Percentiles rank a stretch among this genome's conserved stretches.
phyloP scores from a whole-genome alignment of 2,888 invertebrate species.

The Tanytarsus gracilentus region DNA sequence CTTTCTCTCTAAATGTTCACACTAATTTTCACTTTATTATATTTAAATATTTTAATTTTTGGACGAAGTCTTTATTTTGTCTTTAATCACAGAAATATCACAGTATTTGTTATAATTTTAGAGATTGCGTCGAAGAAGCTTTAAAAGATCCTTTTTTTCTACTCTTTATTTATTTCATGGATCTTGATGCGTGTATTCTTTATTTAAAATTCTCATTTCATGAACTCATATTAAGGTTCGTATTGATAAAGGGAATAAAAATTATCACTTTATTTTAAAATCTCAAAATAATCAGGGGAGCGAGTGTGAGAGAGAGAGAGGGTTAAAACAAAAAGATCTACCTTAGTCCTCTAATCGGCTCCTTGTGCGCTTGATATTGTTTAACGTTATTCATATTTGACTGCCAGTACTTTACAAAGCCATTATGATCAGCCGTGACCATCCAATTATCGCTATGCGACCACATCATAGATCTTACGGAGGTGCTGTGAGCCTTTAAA shows the following conservation, averaged over 20 bases:
- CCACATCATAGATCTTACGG: conserved; percentile 99
- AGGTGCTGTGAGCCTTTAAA: conserved; percentile 90
- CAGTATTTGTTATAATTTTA: too few relatives aligned
- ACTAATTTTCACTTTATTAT: conserved; percentile 7
- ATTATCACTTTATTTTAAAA: too few relatives aligned
- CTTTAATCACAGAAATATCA: too few relatives aligned
- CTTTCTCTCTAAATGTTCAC: conserved; percentile 11
- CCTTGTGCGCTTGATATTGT: conserved; percentile 99
- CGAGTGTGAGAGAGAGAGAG: neutral
- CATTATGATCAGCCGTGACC: conserved; percentile 97
- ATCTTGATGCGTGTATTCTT: too few relatives aligned
- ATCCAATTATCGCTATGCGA: conserved; percentile 99
- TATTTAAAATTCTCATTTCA: too few relatives aligned
- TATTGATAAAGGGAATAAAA: too few relatives aligned
- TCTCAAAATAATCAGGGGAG: neutral
- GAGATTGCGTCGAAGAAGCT: too few relatives aligned
- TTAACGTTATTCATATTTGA: conserved; percentile 99
- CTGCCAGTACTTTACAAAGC: conserved; percentile 99
- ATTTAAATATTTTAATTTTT: neutral
- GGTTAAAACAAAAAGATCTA: conserved; percentile 46
- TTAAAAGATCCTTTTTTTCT: too few relatives aligned
- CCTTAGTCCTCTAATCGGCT: conserved; percentile 97
- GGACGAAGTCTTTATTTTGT: conserved; percentile 5
- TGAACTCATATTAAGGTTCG: too few relatives aligned
- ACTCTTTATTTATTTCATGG: too few relatives aligned